Base-by-base conservation (phyloP, 2,888 invertebrate genomes). In the Agriopis leucophaearia region DNA sequence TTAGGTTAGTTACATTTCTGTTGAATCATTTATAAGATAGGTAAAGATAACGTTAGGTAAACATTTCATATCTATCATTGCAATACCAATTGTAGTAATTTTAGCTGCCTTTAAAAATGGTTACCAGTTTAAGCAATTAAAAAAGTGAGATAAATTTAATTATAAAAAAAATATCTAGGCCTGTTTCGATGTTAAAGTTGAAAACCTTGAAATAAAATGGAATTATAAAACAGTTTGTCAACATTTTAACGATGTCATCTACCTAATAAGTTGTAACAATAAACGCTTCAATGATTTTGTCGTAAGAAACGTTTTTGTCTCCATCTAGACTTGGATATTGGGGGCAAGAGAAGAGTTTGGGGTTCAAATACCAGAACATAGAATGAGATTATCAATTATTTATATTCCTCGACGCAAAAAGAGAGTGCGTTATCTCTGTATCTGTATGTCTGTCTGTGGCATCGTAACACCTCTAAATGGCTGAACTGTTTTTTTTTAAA, bases 211-310 rank as follows among this genome's bases (percentile, higher is more conserved):
- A 57, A 47, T 58, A 27, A 45, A 38, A 58, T 45, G 10, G 44
- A 61, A 15, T 61, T 44, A 58, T 57, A 57, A 57, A 57, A 57
- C 45, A 47, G 38, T 18, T 55, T 55, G 57, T 52, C 59, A 58
- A 42, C 27, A 52, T n/a, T 44, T 38, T 48, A 48, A 48, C 38
- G 45, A 47, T 67, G 54, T 50, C 62, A 68, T 59, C 61, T 66
- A 66, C 58, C 61, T 66, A 66, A 74, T 69, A 74, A 75, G 73
- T 77, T 72, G 76, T 74, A 74, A 76, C 64, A 66, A 58, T 77
- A 59, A 47, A 77, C 76, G 76, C 66, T 77, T 66, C 68, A 76
- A 55, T 69, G 71, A 54, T 56, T 71, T 59, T 55, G 66, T 60
- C 58, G 62, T 68, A 73, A 75, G 72, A 71, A 72, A 70, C 48